A percentile compares a stretch with the other conserved stretches of the same genome.
phyloP scores from a whole-genome alignment of 2,888 invertebrate genomes.

The Leptarthrus brevirostris region DNA sequence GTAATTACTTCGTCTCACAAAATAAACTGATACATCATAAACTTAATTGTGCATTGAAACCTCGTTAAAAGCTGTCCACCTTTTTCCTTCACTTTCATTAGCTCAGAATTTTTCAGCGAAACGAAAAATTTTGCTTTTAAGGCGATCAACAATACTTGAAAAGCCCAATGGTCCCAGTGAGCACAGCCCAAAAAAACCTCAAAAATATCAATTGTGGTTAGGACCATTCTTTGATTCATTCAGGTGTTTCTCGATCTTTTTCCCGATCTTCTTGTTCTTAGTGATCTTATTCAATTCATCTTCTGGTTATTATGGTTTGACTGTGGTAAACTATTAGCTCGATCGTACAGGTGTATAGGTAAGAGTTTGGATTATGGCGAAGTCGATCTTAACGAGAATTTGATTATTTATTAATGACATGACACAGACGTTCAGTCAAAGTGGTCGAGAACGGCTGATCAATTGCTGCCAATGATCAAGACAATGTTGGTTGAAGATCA shows the following conservation, averaged over 20 bases:
- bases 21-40: background rate
- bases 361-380: background rate
- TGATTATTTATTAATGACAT: conserved; percentile 59
- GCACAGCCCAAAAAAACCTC: background rate
- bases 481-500: background rate
- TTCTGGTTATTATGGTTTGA: background rate
- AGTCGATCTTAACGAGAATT: conserved; percentile 56
- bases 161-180: background rate
- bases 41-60: background rate
- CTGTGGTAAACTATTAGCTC: background rate
- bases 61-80: background rate
- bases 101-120: background rate
- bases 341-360: background rate
- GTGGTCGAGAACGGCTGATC: background rate
- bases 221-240: background rate
- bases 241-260: background rate
- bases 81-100: background rate
- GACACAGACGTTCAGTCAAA: background rate
- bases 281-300: background rate
- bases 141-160: background rate
- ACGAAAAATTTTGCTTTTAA: background rate
- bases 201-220: background rate
- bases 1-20: no score
- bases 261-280: background rate
- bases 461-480: background rate